Evolutionary conservation across 2,113 vertebrate genomes (phyloP).

Genomic region (Pionites leucogaster): DNA sequence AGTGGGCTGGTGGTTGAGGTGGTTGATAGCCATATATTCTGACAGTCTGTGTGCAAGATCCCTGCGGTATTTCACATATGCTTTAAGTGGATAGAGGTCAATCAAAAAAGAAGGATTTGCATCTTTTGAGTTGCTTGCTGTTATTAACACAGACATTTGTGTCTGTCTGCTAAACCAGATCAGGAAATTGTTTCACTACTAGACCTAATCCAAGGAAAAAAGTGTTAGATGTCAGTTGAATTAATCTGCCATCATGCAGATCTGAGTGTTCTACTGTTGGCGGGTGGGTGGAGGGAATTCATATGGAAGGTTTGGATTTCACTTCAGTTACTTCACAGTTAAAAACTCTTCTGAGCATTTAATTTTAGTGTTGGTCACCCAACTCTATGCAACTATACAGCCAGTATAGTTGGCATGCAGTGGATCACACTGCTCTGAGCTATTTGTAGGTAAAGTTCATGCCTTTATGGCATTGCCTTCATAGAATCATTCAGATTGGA

Average conservation of each 20-base stretch:
- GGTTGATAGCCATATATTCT: neutral
- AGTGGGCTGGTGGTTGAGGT: neutral
- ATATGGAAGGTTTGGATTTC: neutral
- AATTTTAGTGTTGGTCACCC: neutral
- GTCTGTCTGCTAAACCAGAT: constrained; percentile 19
- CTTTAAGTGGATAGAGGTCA: neutral
- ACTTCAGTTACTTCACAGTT: neutral
- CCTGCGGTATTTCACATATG: neutral
- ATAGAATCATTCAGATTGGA: neutral
- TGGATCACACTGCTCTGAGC: neutral
- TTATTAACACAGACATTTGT: neutral
- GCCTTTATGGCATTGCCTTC: neutral
- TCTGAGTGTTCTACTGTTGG: neutral
- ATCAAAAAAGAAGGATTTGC: neutral
- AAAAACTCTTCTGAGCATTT: neutral
- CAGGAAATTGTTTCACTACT: neutral
- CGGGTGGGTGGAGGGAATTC: neutral
- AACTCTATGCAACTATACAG: neutral
- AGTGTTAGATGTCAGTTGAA: neutral
- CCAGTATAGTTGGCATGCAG: neutral
- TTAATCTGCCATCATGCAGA: neutral
- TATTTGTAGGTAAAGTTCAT: neutral
- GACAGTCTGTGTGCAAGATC: neutral
- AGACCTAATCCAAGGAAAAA: neutral
- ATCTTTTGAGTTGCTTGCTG: neutral